Evolutionary conservation across 1,140 invertebrate species (phyloP).

Genomic region (Lepidurus packardi): DNA sequence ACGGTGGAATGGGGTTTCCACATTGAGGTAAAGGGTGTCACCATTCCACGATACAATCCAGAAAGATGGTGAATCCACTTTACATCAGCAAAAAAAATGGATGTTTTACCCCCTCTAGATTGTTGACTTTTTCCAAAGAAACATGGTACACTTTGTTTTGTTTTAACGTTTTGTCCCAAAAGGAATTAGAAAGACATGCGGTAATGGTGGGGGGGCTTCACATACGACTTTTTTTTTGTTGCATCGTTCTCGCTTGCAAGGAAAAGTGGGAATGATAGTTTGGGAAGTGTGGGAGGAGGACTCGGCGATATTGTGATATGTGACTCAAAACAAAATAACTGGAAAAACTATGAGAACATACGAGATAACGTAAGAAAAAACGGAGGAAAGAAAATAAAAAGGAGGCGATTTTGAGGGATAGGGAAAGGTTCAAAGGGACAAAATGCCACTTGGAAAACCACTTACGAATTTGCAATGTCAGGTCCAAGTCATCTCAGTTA

Average conservation of each 20-base stretch:
- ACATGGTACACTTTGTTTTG: background rate
- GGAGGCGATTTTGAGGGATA: background rate
- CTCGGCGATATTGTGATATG: background rate
- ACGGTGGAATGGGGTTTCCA: no score
- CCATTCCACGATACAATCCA: no score
- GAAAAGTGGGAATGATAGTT: background rate
- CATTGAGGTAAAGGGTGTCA: no score
- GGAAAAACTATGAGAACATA: background rate
- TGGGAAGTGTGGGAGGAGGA: background rate
- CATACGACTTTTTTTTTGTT: background rate
- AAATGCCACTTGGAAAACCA: background rate
- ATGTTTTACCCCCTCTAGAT: background rate
- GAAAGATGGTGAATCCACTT: no score
- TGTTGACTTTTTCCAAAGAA: background rate
- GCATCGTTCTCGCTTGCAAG: background rate
- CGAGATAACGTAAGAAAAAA: background rate
- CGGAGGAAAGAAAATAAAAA: background rate
- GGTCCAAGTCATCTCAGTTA: background rate
- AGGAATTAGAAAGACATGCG: conserved; percentile 4
- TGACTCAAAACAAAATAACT: background rate
- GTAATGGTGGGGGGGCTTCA: conserved; percentile 20
- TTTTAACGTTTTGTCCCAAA: background rate
- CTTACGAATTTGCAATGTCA: conserved; percentile 1
- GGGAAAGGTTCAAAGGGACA: background rate
- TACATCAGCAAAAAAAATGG: no score